Evolutionary conservation across 2,888 invertebrate genomes (phyloP), one percentile per base, ranked within the genome.

Genomic region (Tricholauxania praeusta): DNA sequence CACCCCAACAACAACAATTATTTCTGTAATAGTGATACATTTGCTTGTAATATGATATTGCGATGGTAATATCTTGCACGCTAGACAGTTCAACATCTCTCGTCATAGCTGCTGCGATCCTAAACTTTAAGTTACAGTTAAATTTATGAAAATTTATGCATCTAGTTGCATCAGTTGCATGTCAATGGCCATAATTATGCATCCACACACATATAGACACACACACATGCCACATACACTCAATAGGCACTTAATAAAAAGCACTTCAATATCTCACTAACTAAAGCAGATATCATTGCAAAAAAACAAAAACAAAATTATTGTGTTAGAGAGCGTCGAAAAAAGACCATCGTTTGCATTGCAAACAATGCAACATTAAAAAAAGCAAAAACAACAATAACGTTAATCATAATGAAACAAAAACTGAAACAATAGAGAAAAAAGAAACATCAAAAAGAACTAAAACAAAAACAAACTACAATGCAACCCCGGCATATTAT

Each of bases 101-200:
- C 12, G 19, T 53, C 19, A n/a, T n/a, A 2, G 52, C 3, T 52
- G 52, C 12, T 55, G 55, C 22, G 10, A 4, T 22, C 12, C 12
- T 10, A 19, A 12, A 22, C 17, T 12, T n/a, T 12, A 17, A 55
- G 55, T 55, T 55, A 55, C 55, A 55, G 55, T 55, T 55, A 55
- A 17, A n/a, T 17, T 19, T 55, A 55, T 55, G 55, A n/a, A 22
- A 55, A 55, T 15, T 55, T 55, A 55, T 55, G 55, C 55, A 55
- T 55, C 55, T n/a, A 55, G 55, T 55, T 55, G 55, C 55, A 55
- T 55, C 55, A 55, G 55, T 55, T 55, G 55, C 55, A 17, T 55
- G 15, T 55, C 55, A 55, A 55, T 55, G 17, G 19, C 55, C 55
- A 55, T 55, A 55, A 55, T 55, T 55, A 55, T 6, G 17, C 55